These are phyloP conservation scores for Turritopsis dohrnii DNA, from an alignment of 30 jellyfish, hydroid and myxozoan species.

Conservation along the genomic window DNA sequence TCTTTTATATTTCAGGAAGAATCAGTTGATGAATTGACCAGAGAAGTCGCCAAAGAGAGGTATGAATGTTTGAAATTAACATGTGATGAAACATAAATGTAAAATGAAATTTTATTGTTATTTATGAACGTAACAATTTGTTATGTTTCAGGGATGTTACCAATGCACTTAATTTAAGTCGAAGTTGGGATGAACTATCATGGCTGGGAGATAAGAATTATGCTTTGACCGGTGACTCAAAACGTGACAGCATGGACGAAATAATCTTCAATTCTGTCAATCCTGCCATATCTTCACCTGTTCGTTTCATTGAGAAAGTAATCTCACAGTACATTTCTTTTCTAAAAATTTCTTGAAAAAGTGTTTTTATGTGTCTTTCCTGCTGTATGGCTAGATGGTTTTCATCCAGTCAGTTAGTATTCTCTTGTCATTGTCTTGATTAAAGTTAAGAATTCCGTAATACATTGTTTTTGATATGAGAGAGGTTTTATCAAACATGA, in stretches of 20 bases:
- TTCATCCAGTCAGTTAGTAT: too few species aligned
- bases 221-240: conserved; percentile 52
- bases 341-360: background rate
- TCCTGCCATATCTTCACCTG: conserved; percentile 40
- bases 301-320: conserved; percentile 39
- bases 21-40: conserved; percentile 76
- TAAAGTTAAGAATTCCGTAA: too few species aligned
- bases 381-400: background rate
- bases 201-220: conserved; percentile 74
- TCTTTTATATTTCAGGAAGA: conserved; percentile 58
- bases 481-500: too few species aligned
- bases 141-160: conserved; percentile 53
- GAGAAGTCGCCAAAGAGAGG: conserved; percentile 85
- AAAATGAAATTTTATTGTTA: too few species aligned
- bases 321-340: background rate
- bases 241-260: conserved; percentile 34
- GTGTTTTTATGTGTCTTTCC: background rate
- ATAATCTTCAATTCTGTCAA: background rate
- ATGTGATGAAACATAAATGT: too few species aligned
- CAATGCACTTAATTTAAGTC: conserved; percentile 71
- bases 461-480: too few species aligned
- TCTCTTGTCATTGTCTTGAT: too few species aligned
- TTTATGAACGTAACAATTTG: background rate
- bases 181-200: conserved; percentile 92
- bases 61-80: too few species aligned